A percentile compares a stretch with the other conserved stretches of the same genome.
phyloP scores from a whole-genome alignment of 2,797 vertebrate species.

The Ctenosaura bakeri region DNA sequence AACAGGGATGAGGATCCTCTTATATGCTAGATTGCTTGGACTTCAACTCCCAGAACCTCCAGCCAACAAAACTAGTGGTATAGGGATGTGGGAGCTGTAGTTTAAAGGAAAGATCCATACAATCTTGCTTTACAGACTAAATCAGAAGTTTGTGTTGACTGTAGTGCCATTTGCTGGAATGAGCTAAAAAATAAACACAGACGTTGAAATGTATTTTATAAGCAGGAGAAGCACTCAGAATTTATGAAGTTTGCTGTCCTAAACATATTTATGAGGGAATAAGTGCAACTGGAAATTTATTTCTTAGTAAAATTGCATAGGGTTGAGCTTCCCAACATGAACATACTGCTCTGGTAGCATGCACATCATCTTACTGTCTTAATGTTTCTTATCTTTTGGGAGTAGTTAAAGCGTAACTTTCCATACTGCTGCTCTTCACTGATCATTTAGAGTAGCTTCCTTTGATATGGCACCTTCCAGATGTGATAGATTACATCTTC shows the following conservation, averaged over 20 bases:
- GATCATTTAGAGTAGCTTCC: not conserved
- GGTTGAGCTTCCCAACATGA: not conserved
- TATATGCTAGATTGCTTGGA: not conserved
- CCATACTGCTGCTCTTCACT: not conserved
- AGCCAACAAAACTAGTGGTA: not conserved
- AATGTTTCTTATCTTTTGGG: not conserved
- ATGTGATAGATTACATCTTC: not conserved
- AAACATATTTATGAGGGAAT: not conserved
- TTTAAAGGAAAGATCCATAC: not conserved
- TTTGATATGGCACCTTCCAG: too few relatives aligned
- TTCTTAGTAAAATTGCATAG: not conserved
- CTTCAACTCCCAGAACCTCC: not conserved
- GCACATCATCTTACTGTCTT: not conserved
- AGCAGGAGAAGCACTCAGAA: not conserved
- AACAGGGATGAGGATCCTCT: not conserved
- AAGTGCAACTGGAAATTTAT: not conserved
- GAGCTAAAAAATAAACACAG: not conserved
- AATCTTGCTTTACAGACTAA: constrained; percentile 29
- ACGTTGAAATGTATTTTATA: not conserved
- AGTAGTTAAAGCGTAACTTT: not conserved
- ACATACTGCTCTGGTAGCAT: not conserved
- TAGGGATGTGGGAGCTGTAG: not conserved
- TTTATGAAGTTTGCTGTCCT: not conserved
- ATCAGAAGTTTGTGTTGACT: constrained; percentile 43
- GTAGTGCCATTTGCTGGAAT: not conserved